phyloP scores from a whole-genome alignment of 2,888 invertebrate species.

The Nomada ruficornis region DNA sequence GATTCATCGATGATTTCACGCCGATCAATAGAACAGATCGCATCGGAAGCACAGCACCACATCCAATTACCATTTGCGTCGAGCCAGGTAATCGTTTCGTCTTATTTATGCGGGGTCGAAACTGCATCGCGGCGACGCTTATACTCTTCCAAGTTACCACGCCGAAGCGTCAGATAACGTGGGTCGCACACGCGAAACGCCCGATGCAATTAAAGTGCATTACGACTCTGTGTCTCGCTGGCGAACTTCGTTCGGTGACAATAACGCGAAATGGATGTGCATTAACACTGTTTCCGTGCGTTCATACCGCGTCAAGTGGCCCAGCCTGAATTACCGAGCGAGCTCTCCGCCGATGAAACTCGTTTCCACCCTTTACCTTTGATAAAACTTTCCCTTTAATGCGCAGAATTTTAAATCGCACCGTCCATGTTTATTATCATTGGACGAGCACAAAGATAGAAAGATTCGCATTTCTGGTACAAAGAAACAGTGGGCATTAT shows the following conservation, averaged over 20 bases:
- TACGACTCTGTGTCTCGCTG: constrained; percentile 31
- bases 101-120: constrained; percentile 47
- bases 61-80: constrained; percentile 39
- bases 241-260: constrained; percentile 39
- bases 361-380: not conserved
- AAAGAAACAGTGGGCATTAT: constrained; percentile 11
- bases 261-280: constrained; percentile 46
- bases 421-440: too few relatives aligned
- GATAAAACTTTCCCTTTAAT: not conserved
- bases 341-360: not conserved
- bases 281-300: constrained; percentile 41
- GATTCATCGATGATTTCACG: not conserved
- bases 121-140: constrained; percentile 32
- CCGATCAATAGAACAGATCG: constrained; percentile 15
- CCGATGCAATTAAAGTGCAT: constrained; percentile 50
- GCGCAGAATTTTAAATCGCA: not conserved
- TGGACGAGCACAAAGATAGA: too few relatives aligned
- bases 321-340: constrained; percentile 11
- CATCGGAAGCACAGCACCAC: constrained; percentile 14
- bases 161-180: constrained; percentile 51
- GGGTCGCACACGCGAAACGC: constrained; percentile 35
- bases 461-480: not conserved
- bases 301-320: constrained; percentile 26
- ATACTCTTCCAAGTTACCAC: not conserved
- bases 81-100: constrained; percentile 27